These are phyloP conservation scores for Tenthredo amoena DNA, from an alignment of 2,888 invertebrate genomes.

Conservation along the genomic window DNA sequence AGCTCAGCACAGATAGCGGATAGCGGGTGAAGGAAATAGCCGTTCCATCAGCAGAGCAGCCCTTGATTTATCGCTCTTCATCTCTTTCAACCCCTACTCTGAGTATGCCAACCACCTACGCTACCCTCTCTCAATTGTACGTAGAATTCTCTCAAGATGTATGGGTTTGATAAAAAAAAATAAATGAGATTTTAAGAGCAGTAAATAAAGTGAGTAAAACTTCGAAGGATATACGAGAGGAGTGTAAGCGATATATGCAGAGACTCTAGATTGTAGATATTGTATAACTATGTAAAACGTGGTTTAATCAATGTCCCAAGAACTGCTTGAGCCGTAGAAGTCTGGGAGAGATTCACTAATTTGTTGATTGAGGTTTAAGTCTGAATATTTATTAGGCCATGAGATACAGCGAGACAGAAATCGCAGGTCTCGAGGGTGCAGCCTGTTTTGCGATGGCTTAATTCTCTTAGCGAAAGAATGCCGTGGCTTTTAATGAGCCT, in stretches of 20 bases:
- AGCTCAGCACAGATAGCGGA: conserved; percentile 31
- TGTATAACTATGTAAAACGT: conserved; percentile 10
- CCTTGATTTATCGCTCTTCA: conserved; percentile 20
- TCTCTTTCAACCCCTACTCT: neutral
- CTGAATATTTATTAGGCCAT: conserved; percentile 42
- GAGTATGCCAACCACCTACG: neutral
- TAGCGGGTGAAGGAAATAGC: conserved; percentile 37
- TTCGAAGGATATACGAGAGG: neutral
- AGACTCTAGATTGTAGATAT: neutral
- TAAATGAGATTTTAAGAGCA: neutral
- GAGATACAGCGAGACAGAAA: conserved; percentile 29
- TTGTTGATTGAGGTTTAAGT: conserved; percentile 46
- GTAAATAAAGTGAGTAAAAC: neutral
- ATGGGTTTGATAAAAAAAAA: neutral
- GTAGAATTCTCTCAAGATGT: conserved; percentile 3
- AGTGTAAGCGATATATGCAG: neutral
- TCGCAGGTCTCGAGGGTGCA: conserved; percentile 24
- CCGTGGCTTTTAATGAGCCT: conserved; percentile 50
- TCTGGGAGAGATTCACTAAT: conserved; percentile 40
- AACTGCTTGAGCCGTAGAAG: conserved; percentile 6
- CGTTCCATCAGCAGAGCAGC: conserved; percentile 31
- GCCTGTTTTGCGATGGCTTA: conserved; percentile 36
- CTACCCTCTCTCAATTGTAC: conserved; percentile 23
- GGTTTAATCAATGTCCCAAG: conserved; percentile 20
- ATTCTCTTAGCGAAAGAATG: conserved; percentile 32